Base-by-base conservation (phyloP, 2,113 vertebrate species). In the Trogon melanurus region DNA sequence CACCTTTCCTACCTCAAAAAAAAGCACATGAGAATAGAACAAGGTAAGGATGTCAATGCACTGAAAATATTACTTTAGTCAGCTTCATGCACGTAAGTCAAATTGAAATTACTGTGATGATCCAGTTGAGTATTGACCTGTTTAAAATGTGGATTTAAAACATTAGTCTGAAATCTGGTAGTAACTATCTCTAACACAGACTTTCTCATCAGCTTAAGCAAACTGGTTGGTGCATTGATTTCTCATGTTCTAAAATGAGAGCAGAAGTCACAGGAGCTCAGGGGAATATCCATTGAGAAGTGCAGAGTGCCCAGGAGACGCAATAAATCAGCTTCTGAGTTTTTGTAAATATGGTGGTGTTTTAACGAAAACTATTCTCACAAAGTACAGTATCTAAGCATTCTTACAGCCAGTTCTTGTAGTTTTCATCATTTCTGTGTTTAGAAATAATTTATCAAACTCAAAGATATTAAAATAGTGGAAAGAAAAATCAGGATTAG, bases 381-480 rank as follows among this genome's bases (percentile, higher is more conserved):
- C 7, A 48, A 70, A 91, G 18, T 44, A 20, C 38, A 87, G 16
- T 53, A 89, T 53, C 22, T 56, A 82, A 83, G 50, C 58, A 95
- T 41, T 12, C 23, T 73, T 75, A 70, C 38, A 72, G 48, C 2
- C 16, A 38, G 12, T 74, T 82, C 61, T 91, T 84, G 38, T 13
- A n/a, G 16, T 71, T 96, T 64, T 80, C 74, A 61, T 81, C 19
- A 74, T 84, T 91, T 93, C 76, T 83, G 23, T 93, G 89, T 85
- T 95, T 85, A 89, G 71, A 94, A 93, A 85, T 48, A 51, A 88
- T 53, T 32, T 57, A 36, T 75, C 45, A 53, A 81, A 85, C 58
- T 87, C 76, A 61, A 64, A 91, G 47, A 65, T 74, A 90, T 48
- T 93, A 84, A 75, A 90, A 75, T 11, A 29, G 21, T 60, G 23